phyloP scores from a whole-genome alignment of 92 coral and sea anemone species.

The Epizoanthus ramosus region DNA sequence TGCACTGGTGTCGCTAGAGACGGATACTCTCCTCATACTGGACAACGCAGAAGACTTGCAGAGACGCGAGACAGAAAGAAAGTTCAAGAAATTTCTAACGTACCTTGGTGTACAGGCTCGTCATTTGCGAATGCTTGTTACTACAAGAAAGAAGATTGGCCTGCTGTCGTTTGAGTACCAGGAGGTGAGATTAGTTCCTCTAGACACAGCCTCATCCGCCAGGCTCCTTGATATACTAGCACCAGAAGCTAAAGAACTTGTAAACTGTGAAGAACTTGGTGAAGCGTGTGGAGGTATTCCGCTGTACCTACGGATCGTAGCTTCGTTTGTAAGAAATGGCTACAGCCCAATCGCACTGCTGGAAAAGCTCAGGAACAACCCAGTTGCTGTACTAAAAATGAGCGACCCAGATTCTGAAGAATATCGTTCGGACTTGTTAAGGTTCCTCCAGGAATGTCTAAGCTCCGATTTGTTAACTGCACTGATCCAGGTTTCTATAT shows the following conservation, averaged over 20 bases:
- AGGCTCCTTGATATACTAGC: background rate
- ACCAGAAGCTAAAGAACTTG: background rate
- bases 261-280: conserved; percentile 43
- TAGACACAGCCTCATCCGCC: background rate
- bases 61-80: conserved; percentile 12
- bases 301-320: conserved; percentile 51
- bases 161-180: conserved; percentile 1
- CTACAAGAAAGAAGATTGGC: conserved; percentile 53
- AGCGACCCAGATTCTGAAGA: conserved; percentile 24
- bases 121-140: conserved; percentile 53
- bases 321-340: conserved; percentile 54
- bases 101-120: conserved; percentile 45
- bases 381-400: conserved; percentile 43
- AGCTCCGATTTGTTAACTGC: conserved; percentile 43
- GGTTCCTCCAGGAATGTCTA: conserved; percentile 56
- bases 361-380: conserved; percentile 49
- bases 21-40: conserved; percentile 59
- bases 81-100: conserved; percentile 49
- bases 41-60: conserved; percentile 84
- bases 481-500: conserved; percentile 61
- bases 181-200: background rate
- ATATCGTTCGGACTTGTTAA: conserved; percentile 23
- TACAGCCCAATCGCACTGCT: conserved; percentile 21
- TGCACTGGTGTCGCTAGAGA: conserved; percentile 16
- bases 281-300: conserved; percentile 68